Percentiles rank a stretch among this genome's conserved stretches.
Conservation (phyloP, 1,140 invertebrate genomes). For the Pachypeltis micranthus region DNA sequence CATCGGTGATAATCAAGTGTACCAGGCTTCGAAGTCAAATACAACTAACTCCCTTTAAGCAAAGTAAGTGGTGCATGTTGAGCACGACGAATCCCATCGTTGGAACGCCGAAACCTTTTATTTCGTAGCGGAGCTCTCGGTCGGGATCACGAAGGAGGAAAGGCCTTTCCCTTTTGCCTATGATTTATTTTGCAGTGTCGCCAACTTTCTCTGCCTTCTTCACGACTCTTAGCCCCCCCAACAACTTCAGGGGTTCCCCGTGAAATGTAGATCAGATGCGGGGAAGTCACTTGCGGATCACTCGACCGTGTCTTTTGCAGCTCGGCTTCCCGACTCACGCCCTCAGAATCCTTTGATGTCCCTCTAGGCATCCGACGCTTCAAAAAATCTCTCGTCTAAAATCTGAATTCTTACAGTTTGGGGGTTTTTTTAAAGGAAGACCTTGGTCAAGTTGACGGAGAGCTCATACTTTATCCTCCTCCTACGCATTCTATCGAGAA, state of each 20-base stretch:
- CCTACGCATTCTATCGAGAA: too few species aligned
- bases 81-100: background rate
- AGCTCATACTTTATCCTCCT: too few species aligned
- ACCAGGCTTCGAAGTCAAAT: too few species aligned
- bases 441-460: too few species aligned
- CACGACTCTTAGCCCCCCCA: background rate
- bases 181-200: background rate
- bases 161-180: background rate
- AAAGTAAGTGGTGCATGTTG: background rate
- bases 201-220: background rate
- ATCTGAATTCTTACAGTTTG: too few species aligned
- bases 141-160: background rate
- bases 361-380: too few species aligned
- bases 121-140: background rate
- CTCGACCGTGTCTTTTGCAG: background rate
- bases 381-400: too few species aligned
- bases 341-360: too few species aligned
- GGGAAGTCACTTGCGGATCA: background rate
- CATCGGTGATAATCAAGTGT: too few species aligned
- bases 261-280: background rate
- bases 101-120: background rate
- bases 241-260: too few species aligned
- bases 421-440: too few species aligned
- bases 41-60: too few species aligned
- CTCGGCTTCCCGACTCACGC: background rate